Base-by-base conservation (phyloP, 2,797 vertebrate species). In the Phalanger gymnotis region DNA sequence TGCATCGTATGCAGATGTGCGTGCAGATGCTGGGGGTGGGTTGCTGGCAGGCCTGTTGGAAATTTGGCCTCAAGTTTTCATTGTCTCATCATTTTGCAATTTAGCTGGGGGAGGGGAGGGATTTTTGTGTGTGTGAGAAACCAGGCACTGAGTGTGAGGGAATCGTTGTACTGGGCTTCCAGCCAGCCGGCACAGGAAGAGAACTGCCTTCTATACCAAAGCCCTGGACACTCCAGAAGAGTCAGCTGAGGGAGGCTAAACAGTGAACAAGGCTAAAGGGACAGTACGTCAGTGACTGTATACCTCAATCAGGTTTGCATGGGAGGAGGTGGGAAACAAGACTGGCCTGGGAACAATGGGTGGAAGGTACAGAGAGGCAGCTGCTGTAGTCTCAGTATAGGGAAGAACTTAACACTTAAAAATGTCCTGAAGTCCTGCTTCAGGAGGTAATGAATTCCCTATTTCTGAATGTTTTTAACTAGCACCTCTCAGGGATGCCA, bases 41-140 rank as follows among this genome's bases (percentile, higher is more conserved):
- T 93, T 94, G 81, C 91, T 9, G 25, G 92, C 93, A 61, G 94
- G 93, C 96, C 51, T 28, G 16, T 81, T 94, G 94, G 97, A 97
- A 97, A 97, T 89, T 96, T 98, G 97, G 98, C 97, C 47, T 0
- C 4, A 47, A 55, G 95, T 96, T 97, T 56, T 94, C 97, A 97
- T 98, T 98, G 97, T 97, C 91, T 97, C 96, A 97, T 93, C 94
- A 61, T 92, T 94, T 93, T 94, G 94, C 95, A 97, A 97, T 96
- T 95, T 95, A 90, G 96, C 58, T 96, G 81, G 58, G 93, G 81
- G 92, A 96, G 96, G 94, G 96, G 96, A 95, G 4, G 91, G 96
- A 97, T 93, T 96, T 96, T 90, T 92, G 92, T 96, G 95, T 98
- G 96, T 93, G 0, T 97, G 98, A 97, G 98, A 98, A 98, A 92